Base-by-base conservation (phyloP, 2,797 vertebrate species). In the Acanthopagrus latus region DNA sequence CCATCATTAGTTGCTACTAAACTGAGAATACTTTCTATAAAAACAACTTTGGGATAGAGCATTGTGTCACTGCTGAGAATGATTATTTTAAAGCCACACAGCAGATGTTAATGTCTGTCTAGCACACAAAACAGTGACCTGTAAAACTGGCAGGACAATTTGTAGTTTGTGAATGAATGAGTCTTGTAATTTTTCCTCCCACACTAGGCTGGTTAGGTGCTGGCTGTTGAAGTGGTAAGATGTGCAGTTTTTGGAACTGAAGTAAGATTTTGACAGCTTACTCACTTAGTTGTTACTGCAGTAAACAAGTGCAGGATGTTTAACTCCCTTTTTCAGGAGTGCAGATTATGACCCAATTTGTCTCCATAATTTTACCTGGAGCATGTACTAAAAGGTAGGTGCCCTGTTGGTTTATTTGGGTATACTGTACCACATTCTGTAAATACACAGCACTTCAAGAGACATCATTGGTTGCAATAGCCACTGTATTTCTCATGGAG, bases 41-140 rank as follows among this genome's bases (percentile, higher is more conserved):
- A 83, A 83, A 84, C 76, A 81, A 64, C 71, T 78, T 51, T 54
- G 72, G 64, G 43, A 77, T 59, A 68, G 47, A 72, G 55, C 50
- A 54, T 54, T 12, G 43, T 63, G n/a, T 48, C 38, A 44, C 43
- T 55, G 56, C 43, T 80, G 50, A 54, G 46, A n/a, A 11, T 48
- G 10, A 63, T 72, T 79, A 27, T 66, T 7, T 3, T 64, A 56
- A 43, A 25, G 52, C 33, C 25, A 23, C 48, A 11, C 10, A 60
- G 27, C 52, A 74, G 55, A 57, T 9, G 17, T 20, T 27, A 52
- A 54, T 2, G 3, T 43, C 11, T 48, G 20, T 55, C 46, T 9
- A 38, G 58, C 29, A 64, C 21, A 29, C 18, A 60, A 71, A 68
- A 47, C 14, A 38, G 4, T 68, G 41, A 67, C 56, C 48, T 78